Evolutionary conservation across 2,888 invertebrate genomes (phyloP).

Genomic region (Thecocarcelia acutangulata): DNA sequence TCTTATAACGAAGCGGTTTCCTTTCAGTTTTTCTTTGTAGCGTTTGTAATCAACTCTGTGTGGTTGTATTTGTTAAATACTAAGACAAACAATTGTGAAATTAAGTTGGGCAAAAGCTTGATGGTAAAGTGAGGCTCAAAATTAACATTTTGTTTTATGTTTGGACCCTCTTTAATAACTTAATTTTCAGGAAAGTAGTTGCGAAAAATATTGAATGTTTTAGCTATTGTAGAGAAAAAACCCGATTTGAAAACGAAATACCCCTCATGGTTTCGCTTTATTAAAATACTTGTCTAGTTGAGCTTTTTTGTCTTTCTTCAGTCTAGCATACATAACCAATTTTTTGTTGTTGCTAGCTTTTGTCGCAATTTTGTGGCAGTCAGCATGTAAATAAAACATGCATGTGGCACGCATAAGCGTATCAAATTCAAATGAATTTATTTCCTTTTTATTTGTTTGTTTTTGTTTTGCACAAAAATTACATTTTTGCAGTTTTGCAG

Average conservation of each 20-base stretch:
- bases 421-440: slow-evolving; percentile 73
- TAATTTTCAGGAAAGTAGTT: too few species aligned
- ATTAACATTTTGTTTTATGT: too few species aligned
- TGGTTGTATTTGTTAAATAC: too few species aligned
- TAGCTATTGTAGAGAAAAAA: too few species aligned
- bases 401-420: slow-evolving; percentile 74
- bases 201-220: too few species aligned
- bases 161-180: too few species aligned
- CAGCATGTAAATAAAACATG: slow-evolving; percentile 69
- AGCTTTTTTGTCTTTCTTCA: not conserved
- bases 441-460: slow-evolving; percentile 48
- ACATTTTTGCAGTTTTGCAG: slow-evolving; percentile 33
- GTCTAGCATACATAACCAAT: not conserved
- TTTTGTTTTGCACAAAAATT: slow-evolving; percentile 42
- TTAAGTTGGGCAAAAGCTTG: too few species aligned
- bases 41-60: too few species aligned
- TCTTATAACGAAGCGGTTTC: too few species aligned
- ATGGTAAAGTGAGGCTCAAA: too few species aligned
- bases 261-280: slow-evolving; percentile 34
- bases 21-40: too few species aligned
- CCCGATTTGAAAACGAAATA: not conserved
- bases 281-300: slow-evolving; percentile 55
- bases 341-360: slow-evolving; percentile 51
- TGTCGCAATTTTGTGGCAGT: slow-evolving; percentile 66
- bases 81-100: too few species aligned